Base-by-base conservation (phyloP, 2,797 vertebrate genomes). In the Cetoscarus ocellatus region DNA sequence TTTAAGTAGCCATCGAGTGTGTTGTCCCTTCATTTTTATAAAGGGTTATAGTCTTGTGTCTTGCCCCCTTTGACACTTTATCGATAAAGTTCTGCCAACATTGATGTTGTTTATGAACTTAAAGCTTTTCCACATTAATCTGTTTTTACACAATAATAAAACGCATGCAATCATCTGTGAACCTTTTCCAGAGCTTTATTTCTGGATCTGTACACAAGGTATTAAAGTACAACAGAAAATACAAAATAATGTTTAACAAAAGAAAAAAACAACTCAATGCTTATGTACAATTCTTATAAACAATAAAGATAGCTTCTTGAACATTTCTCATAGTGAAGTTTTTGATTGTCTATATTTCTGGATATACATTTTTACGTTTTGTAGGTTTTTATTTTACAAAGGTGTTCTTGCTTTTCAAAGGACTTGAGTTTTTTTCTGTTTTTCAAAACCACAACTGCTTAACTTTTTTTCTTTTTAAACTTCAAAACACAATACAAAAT, bases 231-330 rank as follows among this genome's bases (percentile, higher is more conserved):
- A 98, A 98, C 97, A 97, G 91, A 95, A 97, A 95, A 97, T 97
- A 99, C 96, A 98, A 98, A 99, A 98, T 96, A 97, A 99, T 97
- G 96, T 95, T 96, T 93, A 97, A 97, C 95, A 95, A 97, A 98
- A 95, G 66, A 72, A 75, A 80, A 81, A 87, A 90, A 89, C 57
- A 91, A 87, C 86, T 95, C 94, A 96, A 96, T 96, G 95, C 95
- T 95, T 98, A 97, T 98, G 95, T 99, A 98, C 97, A 99, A 96
- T 97, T 96, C 93, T 96, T 98, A 98, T 97, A 97, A 97, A 97
- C 96, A 95, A 96, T 91, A 97, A 96, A 95, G 91, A 96, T 96
- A 95, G 96, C 95, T 95, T 96, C 93, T 96, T 94, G 94, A 96
- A 96, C 95, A 96, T 94, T 95, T 95, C 90, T 91, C 94, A 95